phyloP scores from a whole-genome alignment of 2,113 vertebrate species.

The Trogon surrucura region DNA sequence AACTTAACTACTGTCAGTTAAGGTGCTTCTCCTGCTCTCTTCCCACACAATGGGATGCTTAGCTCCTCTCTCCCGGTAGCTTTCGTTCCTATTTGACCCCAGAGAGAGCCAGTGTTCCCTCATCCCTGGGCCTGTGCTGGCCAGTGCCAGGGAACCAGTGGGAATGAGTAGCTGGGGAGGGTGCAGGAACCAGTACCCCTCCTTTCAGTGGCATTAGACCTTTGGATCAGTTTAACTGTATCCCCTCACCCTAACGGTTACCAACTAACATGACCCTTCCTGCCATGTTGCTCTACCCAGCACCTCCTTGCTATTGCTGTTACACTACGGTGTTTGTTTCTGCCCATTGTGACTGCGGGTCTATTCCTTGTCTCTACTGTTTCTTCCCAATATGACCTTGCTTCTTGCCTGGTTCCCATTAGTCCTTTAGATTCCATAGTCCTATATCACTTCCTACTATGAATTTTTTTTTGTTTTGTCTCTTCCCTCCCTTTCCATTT shows the following conservation, averaged over 20 bases:
- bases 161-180: neutral
- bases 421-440: neutral
- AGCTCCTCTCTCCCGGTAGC: neutral
- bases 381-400: neutral
- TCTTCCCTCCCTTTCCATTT: neutral
- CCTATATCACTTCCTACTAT: neutral
- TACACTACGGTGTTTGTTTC: neutral
- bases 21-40: neutral
- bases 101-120: neutral
- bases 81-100: neutral
- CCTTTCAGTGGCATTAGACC: neutral
- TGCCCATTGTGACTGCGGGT: neutral
- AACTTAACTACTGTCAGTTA: neutral
- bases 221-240: neutral
- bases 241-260: neutral
- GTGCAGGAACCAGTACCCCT: neutral
- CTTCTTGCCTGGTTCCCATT: neutral
- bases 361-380: neutral
- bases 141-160: neutral
- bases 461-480: neutral
- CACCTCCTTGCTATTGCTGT: neutral
- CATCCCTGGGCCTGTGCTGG: neutral
- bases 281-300: neutral
- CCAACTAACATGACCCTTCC: neutral
- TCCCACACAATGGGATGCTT: accelerated